Conservation (phyloP, 2,888 invertebrate species). For the Heliconius cydno region DNA sequence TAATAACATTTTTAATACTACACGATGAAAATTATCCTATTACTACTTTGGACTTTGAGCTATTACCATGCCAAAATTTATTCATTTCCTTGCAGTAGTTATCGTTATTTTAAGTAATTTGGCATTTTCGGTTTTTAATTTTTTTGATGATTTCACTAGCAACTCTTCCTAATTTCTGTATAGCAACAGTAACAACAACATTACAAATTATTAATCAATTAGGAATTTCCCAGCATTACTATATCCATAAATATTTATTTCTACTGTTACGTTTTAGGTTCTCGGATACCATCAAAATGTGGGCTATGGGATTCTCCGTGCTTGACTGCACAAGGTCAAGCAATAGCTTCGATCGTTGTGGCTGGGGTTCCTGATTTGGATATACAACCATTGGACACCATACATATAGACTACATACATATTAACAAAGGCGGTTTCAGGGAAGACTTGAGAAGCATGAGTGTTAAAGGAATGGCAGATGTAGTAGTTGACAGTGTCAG, state of each 20-base stretch:
- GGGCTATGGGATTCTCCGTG: constrained; percentile 2
- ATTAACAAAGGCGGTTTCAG: background rate
- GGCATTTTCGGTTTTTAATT: too few relatives aligned
- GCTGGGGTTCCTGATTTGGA: constrained; percentile 12
- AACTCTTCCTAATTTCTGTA: too few relatives aligned
- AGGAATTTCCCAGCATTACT: too few relatives aligned
- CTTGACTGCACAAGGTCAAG: background rate
- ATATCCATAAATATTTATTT: background rate
- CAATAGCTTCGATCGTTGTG: background rate
- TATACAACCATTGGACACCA: background rate
- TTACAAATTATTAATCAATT: too few relatives aligned
- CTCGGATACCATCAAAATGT: background rate
- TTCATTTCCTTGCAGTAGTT: too few relatives aligned
- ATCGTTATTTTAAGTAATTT: too few relatives aligned
- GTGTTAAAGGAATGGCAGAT: background rate
- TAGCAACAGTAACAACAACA: too few relatives aligned
- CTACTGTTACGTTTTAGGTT: background rate
- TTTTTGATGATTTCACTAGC: too few relatives aligned
- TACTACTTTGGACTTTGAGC: too few relatives aligned
- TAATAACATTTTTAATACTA: too few relatives aligned
- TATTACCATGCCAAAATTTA: too few relatives aligned
- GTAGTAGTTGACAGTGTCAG: background rate
- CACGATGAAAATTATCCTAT: too few relatives aligned
- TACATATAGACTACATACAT: background rate
- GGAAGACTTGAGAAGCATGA: background rate